Percentiles rank a stretch among this genome's conserved stretches.
These are phyloP conservation scores for Myripristis murdjan DNA, from an alignment of 2,797 vertebrate species.

Conservation along the genomic window DNA sequence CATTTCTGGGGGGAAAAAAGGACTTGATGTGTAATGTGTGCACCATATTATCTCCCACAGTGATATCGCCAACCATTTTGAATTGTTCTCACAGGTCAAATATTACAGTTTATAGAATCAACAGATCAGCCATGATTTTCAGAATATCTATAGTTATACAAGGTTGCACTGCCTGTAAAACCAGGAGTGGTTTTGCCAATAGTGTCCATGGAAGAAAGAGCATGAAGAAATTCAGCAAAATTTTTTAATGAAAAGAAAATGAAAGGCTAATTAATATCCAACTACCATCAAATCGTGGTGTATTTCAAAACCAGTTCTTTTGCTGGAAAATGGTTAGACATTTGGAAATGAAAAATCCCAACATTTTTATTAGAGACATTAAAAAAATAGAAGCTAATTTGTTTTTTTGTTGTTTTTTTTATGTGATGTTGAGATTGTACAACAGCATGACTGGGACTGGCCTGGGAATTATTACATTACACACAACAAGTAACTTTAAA, in stretches of 20 bases:
- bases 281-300: background rate
- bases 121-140: no score
- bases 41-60: constrained; percentile 4
- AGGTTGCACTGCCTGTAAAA: no score
- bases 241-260: constrained; percentile 11
- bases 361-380: no score
- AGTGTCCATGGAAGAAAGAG: constrained; percentile 29
- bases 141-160: no score
- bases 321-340: background rate
- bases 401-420: constrained; percentile 5
- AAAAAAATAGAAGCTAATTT: constrained; percentile 14
- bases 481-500: constrained; percentile 16
- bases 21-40: no score
- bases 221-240: constrained; percentile 27
- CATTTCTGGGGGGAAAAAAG: no score
- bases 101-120: no score
- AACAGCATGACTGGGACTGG: constrained; percentile 7
- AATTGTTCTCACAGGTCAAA: no score
- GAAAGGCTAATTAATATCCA: background rate
- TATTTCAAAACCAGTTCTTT: constrained; percentile 30
- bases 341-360: constrained; percentile 26
- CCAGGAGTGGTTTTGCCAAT: no score
- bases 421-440: constrained; percentile 13
- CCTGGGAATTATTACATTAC: constrained; percentile 16
- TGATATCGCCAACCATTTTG: no score